Evolutionary conservation across 2,888 invertebrate genomes (phyloP).

Genomic region (Lottia scabra): DNA sequence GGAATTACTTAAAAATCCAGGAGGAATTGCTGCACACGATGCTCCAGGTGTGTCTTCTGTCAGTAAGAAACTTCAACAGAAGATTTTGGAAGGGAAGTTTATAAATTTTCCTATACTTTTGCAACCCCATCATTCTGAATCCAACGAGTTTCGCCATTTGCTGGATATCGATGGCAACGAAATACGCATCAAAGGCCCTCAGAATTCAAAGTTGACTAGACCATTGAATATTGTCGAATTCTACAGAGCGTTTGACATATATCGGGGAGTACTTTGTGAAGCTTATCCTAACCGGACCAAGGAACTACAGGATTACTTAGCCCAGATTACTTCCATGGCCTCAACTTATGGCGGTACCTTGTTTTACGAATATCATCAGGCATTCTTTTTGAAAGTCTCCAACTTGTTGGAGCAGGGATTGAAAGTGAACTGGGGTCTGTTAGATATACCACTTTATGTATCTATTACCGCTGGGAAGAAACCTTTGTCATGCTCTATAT

Average conservation of each 20-base stretch:
- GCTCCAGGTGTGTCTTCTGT: too few relatives aligned
- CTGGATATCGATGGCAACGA: too few relatives aligned
- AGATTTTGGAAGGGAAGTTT: too few relatives aligned
- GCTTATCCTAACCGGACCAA: neutral
- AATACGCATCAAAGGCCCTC: too few relatives aligned
- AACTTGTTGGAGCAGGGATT: slow-evolving; percentile 1
- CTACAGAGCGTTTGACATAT: neutral
- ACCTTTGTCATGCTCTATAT: neutral
- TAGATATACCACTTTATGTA: neutral
- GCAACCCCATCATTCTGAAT: too few relatives aligned
- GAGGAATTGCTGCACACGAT: too few relatives aligned
- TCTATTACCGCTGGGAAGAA: neutral
- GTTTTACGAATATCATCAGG: neutral
- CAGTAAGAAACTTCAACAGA: too few relatives aligned
- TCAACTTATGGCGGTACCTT: neutral
- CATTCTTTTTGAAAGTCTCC: neutral
- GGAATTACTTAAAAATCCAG: too few relatives aligned
- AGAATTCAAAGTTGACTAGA: too few relatives aligned
- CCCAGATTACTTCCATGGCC: neutral
- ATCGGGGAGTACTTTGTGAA: neutral
- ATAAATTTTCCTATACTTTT: too few relatives aligned
- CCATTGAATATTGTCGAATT: neutral
- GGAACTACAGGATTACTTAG: neutral
- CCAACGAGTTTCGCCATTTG: too few relatives aligned
- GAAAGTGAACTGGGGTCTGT: neutral